phyloP scores from a whole-genome alignment of 2,888 invertebrate genomes.

The Chloroclystis v-ata region DNA sequence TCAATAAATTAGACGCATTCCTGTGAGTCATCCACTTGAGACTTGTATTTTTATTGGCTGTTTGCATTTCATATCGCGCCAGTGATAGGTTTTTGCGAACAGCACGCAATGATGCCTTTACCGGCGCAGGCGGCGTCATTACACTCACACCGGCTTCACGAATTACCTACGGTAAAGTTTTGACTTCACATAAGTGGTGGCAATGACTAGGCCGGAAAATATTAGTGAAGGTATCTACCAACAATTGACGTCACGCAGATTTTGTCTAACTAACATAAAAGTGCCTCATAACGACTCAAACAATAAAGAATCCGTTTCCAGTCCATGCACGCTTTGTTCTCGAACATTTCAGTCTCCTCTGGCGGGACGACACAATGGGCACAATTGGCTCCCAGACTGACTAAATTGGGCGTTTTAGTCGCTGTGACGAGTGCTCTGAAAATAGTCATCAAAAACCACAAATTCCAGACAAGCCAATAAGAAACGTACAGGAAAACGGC shows the following conservation, averaged over 20 bases:
- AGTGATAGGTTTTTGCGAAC: slow-evolving; percentile 47
- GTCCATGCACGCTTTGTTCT: slow-evolving; percentile 34
- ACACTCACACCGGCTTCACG: slow-evolving; percentile 36
- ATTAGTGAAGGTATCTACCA: slow-evolving; percentile 30
- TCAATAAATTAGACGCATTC: slow-evolving; percentile 70
- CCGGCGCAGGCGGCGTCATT: slow-evolving; percentile 32
- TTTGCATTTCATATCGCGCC: slow-evolving; percentile 59
- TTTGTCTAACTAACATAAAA: slow-evolving; percentile 39
- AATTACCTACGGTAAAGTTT: slow-evolving; percentile 50
- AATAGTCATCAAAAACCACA: slow-evolving; percentile 35
- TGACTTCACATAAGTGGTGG: slow-evolving; percentile 45
- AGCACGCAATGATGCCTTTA: slow-evolving; percentile 44
- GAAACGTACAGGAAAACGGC: slow-evolving; percentile 56
- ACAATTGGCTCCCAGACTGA: slow-evolving; percentile 15
- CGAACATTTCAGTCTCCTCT: slow-evolving; percentile 18
- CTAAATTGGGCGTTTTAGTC: slow-evolving; percentile 17
- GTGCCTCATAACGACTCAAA: slow-evolving; percentile 34
- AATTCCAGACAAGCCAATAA: slow-evolving; percentile 36
- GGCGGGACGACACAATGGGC: slow-evolving; percentile 20
- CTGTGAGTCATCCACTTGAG: slow-evolving; percentile 69
- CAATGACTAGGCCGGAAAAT: slow-evolving; percentile 46
- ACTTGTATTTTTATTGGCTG: slow-evolving; percentile 67
- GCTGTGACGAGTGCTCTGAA: slow-evolving; percentile 35
- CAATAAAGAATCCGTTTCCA: slow-evolving; percentile 29
- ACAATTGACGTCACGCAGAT: slow-evolving; percentile 43